Base-by-base conservation (phyloP, 2,113 vertebrate species). In the Percopsis transmontana region DNA sequence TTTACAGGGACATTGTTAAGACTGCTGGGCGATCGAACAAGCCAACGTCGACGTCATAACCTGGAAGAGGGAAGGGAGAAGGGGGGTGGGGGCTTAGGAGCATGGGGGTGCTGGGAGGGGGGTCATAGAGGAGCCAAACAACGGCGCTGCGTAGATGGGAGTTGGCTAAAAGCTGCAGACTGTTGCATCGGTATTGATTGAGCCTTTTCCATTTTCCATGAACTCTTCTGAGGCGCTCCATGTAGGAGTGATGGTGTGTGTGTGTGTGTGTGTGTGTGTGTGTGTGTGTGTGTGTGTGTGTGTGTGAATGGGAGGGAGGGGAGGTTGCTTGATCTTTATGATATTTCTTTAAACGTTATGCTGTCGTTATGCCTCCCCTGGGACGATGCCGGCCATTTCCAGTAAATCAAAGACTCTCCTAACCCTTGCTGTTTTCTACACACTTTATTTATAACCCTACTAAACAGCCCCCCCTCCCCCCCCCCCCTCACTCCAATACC, bases 141-240 rank as follows among this genome's bases (percentile, higher is more conserved):
- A 79, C 82, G 84, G 79, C 76, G 72, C 66, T 76, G 68, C 76
- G 81, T 70, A 74, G 77, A 83, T 81, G 74, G 70, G 77, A 84
- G 82, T 79, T 68, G 77, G 72, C 83, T 80, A 79, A 86, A 81
- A 82, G 80, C 84, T 72, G 81, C 79, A 87, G 85, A 91, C 87
- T 90, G 89, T 92, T 90, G 89, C 89, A 89, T 91, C 88, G 87
- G 86, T 91, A 93, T 93, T 66, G 91, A 93, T 92, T 79, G 65
- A 77, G 72, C 88, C 84, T 91, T 90, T 91, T 92, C 88, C 85
- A 90, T 91, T 91, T 91, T 90, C 87, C 88, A 92, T 91, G 89
- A 91, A 90, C 88, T 91, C 81, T 79, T 81, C 85, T 68, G 82
- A 86, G 85, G 84, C 71, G 76, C 86, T 90, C 72, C 69, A 78